phyloP scores from a whole-genome alignment of 2,888 invertebrate species.

The Pharmacophagus antenor region DNA sequence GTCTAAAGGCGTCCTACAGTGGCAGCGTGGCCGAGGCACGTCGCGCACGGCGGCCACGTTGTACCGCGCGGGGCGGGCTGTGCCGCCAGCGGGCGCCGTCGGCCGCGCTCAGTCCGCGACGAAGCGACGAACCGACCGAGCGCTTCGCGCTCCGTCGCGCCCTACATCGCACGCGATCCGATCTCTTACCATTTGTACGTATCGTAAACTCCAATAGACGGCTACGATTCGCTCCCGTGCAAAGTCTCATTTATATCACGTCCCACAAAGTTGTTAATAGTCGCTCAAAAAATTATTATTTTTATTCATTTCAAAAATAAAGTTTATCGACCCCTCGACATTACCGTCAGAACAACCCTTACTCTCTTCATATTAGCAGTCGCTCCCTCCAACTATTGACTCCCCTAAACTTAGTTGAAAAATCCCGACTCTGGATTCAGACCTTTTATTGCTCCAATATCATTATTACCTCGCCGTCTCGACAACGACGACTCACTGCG shows the following conservation, averaged over 20 bases:
- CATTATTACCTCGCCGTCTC: slow-evolving; percentile 58
- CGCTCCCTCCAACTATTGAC: slow-evolving; percentile 78
- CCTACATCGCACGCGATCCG: slow-evolving; percentile 57
- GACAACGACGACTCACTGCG: slow-evolving; percentile 33
- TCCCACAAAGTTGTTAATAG: not conserved
- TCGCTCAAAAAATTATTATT: not conserved
- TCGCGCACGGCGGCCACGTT: slow-evolving; percentile 56
- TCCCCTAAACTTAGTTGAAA: slow-evolving; percentile 75
- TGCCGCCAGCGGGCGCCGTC: slow-evolving; percentile 51
- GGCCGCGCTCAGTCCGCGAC: slow-evolving; percentile 70
- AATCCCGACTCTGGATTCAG: slow-evolving; percentile 57
- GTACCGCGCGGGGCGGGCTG: slow-evolving; percentile 45
- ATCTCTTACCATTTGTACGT: slow-evolving; percentile 73
- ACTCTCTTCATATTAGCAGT: slow-evolving; percentile 68
- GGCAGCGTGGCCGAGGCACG: slow-evolving; percentile 43
- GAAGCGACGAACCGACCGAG: slow-evolving; percentile 71
- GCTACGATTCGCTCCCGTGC: slow-evolving; percentile 26
- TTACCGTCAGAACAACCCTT: slow-evolving; percentile 73
- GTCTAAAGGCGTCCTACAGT: slow-evolving; percentile 42
- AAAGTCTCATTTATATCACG: not conserved
- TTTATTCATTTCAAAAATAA: slow-evolving; percentile 42
- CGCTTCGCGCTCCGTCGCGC: slow-evolving; percentile 64
- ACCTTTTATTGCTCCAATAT: slow-evolving; percentile 65
- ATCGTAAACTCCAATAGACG: slow-evolving; percentile 41
- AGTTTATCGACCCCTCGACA: slow-evolving; percentile 72